A percentile compares a stretch with the other conserved stretches of the same genome.
These are phyloP conservation scores for Silurus meridionalis DNA, from an alignment of 2,113 vertebrate species.

Conservation along the genomic window DNA sequence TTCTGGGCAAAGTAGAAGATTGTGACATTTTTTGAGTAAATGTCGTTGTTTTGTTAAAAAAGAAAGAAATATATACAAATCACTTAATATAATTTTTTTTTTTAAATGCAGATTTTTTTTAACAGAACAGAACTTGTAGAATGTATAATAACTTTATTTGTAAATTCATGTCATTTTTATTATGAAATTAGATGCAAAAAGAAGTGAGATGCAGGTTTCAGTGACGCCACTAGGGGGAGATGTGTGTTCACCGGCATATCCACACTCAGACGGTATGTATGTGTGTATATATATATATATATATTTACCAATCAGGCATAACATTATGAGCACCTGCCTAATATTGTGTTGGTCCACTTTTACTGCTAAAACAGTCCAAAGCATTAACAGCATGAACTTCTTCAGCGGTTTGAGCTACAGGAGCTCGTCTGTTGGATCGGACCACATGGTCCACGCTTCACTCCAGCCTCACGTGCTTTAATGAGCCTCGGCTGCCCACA, in stretches of 20 bases:
- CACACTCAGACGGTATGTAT: background rate
- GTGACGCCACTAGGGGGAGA: constrained; percentile 67
- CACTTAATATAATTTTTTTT: too few relatives aligned
- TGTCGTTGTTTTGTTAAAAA: background rate
- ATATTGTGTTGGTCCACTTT: too few relatives aligned
- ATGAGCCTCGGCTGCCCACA: too few relatives aligned
- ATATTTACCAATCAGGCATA: too few relatives aligned
- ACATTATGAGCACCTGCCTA: too few relatives aligned
- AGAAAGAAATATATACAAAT: background rate
- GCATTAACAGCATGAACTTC: too few relatives aligned
- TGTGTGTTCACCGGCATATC: constrained; percentile 57
- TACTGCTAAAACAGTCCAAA: too few relatives aligned
- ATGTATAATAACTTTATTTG: background rate
- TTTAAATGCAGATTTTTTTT: background rate
- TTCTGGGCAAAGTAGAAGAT: background rate
- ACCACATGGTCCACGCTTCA: too few relatives aligned
- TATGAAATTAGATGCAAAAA: background rate
- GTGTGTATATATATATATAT: too few relatives aligned
- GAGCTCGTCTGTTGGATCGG: too few relatives aligned
- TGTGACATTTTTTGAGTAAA: background rate
- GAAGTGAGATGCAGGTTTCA: constrained; percentile 25
- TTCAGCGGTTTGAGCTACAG: too few relatives aligned
- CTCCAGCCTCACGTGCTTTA: too few relatives aligned
- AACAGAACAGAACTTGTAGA: background rate
- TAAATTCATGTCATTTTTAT: background rate